These are phyloP conservation scores for Hypsopygia costalis DNA, from an alignment of 2,888 invertebrate species.

Conservation along the genomic window DNA sequence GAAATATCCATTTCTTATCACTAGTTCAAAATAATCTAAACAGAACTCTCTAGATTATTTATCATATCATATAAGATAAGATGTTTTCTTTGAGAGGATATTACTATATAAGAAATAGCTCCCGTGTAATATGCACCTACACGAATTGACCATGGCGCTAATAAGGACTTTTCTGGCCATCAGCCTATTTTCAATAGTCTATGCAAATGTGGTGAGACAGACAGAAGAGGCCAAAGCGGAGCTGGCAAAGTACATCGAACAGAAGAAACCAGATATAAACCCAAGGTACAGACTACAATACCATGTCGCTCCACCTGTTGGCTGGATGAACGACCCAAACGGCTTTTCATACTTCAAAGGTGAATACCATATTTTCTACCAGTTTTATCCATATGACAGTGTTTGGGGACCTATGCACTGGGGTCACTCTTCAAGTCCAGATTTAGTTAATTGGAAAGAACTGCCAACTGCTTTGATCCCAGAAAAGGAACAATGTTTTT, in stretches of 20 bases:
- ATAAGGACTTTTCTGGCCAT: conserved; percentile 17
- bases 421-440: conserved; percentile 70
- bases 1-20: background rate
- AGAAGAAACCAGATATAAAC: conserved; percentile 49
- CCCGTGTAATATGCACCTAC: no score
- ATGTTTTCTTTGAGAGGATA: no score
- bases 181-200: conserved; percentile 27
- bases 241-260: conserved; percentile 54
- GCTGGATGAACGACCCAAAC: conserved; percentile 82
- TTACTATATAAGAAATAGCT: no score
- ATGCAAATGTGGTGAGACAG: conserved; percentile 22
- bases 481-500: conserved; percentile 64
- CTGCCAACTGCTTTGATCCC: conserved; percentile 71
- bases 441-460: conserved; percentile 72
- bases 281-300: conserved; percentile 56
- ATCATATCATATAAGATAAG: background rate
- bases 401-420: conserved; percentile 76
- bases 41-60: background rate
- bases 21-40: background rate
- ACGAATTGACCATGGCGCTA: background rate
- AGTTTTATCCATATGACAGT: conserved; percentile 70
- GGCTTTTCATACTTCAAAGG: conserved; percentile 74
- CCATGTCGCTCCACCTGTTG: conserved; percentile 63
- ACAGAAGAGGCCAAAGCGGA: conserved; percentile 13
- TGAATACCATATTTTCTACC: conserved; percentile 76